Conservation (phyloP, 1,140 invertebrate genomes). For the Ectropis grisescens region DNA sequence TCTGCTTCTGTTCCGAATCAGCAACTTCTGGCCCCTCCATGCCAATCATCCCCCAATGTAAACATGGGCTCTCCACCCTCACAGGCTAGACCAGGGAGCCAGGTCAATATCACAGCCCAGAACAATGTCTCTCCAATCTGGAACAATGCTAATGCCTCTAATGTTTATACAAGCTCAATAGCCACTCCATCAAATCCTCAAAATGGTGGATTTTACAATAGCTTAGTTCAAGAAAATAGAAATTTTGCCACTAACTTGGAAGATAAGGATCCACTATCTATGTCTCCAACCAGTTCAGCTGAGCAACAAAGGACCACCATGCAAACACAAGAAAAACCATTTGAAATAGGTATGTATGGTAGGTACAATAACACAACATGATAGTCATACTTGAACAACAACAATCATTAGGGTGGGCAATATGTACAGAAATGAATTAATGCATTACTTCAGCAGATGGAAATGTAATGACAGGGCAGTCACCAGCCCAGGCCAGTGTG, state of each 20-base stretch:
- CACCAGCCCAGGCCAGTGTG: constrained; percentile 71
- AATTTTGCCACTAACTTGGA: constrained; percentile 43
- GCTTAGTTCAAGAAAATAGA: constrained; percentile 44
- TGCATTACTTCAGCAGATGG: constrained; percentile 35
- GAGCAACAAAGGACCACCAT: constrained; percentile 64
- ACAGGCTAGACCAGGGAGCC: constrained; percentile 50
- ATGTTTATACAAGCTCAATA: constrained; percentile 47
- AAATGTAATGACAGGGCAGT: constrained; percentile 65
- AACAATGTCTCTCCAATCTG: constrained; percentile 70
- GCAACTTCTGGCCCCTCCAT: constrained; percentile 50
- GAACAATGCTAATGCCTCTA: constrained; percentile 62
- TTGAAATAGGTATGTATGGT: constrained; percentile 46
- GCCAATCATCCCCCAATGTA: constrained; percentile 63
- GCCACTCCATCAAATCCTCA: constrained; percentile 64
- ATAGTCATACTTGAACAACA: too few relatives aligned
- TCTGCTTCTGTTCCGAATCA: constrained; percentile 48
- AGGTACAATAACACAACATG: too few relatives aligned
- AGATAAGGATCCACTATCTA: constrained; percentile 69
- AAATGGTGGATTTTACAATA: constrained; percentile 67
- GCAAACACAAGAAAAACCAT: constrained; percentile 46
- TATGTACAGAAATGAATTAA: too few relatives aligned
- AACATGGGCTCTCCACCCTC: constrained; percentile 66
- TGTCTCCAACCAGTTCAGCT: constrained; percentile 64
- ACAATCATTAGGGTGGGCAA: too few relatives aligned
- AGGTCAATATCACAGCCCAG: constrained; percentile 69